Base-by-base conservation (phyloP, 2,888 invertebrate species). In the Steromphala cineraria region DNA sequence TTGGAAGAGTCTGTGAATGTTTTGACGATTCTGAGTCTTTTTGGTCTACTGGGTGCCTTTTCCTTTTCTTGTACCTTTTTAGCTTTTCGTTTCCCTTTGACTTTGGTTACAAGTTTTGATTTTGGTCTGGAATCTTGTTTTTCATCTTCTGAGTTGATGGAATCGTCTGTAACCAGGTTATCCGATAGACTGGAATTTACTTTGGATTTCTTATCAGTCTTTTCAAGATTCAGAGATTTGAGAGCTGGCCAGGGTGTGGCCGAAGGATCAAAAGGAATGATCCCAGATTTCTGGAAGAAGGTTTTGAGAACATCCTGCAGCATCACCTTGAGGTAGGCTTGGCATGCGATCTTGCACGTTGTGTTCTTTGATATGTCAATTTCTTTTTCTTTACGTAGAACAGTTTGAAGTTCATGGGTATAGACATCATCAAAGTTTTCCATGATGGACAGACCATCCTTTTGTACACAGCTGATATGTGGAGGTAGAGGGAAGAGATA, bases 401-500 rank as follows among this genome's bases (percentile, higher is more conserved):
- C 19, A 17, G 17, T 10, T 36, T 71, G 71, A 71, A 71, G 28
- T 36, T 76, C 53, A 3, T 76, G 53, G 13, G 53, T 76, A 19
- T 76, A 76, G 10, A 76, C 24, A 19, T 55, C 55, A 28, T 76
- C 76, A 55, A 76, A 76, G 24, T 55, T 55, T 2, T 19, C 24
- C 19, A 76, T 24, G 13, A 76, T n/a, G 5, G 76, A 76, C 2
- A 53, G 28, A 0, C n/a, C 0, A 0, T 76, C 55, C 13, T 53
- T 55, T 17, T 76, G 76, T 7, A 53, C 24, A 52, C 52, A 75
- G 31, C 76, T 76, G 31, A n/a, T n/a, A 24, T 76, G 76, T 53
- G 76, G 76, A 17, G 76, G 76, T 2, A 76, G 76, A 0, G 76
- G 76, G 31, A 76, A 76, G 15, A 76, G 55, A 55, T 31, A 36